phyloP scores from a whole-genome alignment of 1,140 invertebrate genomes.

The Danaus melanippus region DNA sequence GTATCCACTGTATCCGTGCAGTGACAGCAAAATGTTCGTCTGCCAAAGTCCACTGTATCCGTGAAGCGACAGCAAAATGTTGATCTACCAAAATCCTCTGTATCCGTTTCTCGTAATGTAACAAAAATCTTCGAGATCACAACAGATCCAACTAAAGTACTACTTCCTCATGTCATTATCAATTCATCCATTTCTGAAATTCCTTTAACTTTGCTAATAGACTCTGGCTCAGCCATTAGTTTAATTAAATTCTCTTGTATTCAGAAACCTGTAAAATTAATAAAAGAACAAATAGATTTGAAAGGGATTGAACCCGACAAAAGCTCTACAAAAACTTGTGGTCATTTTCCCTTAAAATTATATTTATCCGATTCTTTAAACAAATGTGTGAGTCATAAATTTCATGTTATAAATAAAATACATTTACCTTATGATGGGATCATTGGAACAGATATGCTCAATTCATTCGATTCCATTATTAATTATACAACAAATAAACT shows the following conservation, averaged over 20 bases:
- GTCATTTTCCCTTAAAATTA: conserved; percentile 22
- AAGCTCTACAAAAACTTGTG: conserved; percentile 12
- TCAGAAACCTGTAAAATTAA: conserved; percentile 7
- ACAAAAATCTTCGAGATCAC: conserved; percentile 19
- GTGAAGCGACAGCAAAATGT: too few relatives aligned
- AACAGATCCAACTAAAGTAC: conserved; percentile 15
- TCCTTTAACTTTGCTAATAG: conserved; percentile 22
- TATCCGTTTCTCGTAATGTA: conserved; percentile 3
- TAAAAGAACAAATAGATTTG: conserved; percentile 18
- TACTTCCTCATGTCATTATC: conserved; percentile 16
- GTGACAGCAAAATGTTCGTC: too few relatives aligned
- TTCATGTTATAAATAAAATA: conserved; percentile 24
- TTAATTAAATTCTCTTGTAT: conserved; percentile 19
- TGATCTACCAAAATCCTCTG: too few relatives aligned
- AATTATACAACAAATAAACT: conserved; percentile 12
- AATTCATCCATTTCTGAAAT: conserved; percentile 15
- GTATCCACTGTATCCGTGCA: conserved; percentile 6
- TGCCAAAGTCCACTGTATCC: too few relatives aligned
- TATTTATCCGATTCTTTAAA: conserved; percentile 6
- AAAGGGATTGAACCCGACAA: conserved; percentile 28
- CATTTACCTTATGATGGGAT: conserved; percentile 25
- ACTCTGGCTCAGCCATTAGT: conserved; percentile 24
- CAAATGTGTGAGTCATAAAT: conserved; percentile 10
- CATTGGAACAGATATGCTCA: conserved; percentile 22
- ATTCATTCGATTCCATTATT: conserved; percentile 11